phyloP scores from a whole-genome alignment of 2,797 vertebrate species.

The Amblyraja radiata region DNA sequence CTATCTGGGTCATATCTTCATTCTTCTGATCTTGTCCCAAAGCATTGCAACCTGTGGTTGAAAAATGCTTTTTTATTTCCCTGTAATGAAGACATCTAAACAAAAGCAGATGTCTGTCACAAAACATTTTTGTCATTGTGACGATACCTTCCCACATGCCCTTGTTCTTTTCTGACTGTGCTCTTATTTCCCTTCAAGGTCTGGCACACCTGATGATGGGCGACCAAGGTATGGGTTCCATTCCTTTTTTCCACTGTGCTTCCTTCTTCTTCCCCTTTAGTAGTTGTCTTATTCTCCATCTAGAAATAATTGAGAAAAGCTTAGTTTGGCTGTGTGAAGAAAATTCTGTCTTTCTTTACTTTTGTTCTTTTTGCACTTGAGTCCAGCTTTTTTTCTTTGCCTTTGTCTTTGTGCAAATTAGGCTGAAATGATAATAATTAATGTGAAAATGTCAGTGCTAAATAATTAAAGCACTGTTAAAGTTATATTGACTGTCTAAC shows the following conservation, averaged over 20 bases:
- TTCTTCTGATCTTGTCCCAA: conserved; percentile 57
- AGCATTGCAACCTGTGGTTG: conserved; percentile 74
- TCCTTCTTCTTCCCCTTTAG: conserved; percentile 56
- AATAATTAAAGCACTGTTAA: conserved; percentile 8
- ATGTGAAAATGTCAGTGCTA: conserved; percentile 20
- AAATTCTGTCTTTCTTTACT: conserved; percentile 48
- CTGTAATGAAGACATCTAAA: conserved; percentile 70
- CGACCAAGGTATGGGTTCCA: conserved; percentile 98
- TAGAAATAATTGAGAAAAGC: conserved; percentile 67
- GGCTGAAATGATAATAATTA: neutral
- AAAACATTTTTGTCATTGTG: conserved; percentile 68
- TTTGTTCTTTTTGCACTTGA: conserved; percentile 50
- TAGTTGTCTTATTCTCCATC: conserved; percentile 65
- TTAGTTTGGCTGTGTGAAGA: conserved; percentile 67
- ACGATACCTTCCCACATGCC: conserved; percentile 82
- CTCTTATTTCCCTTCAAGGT: conserved; percentile 99
- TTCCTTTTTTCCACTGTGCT: conserved; percentile 83
- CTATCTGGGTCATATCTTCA: conserved; percentile 48
- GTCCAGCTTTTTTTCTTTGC: conserved; percentile 31
- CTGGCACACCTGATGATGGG: conserved; percentile 99
- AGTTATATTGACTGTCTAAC: neutral
- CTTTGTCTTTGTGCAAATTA: conserved; percentile 30
- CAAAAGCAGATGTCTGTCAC: conserved; percentile 77
- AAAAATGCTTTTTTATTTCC: conserved; percentile 70
- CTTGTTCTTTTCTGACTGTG: conserved; percentile 97